Evolutionary conservation across 2,888 invertebrate species (phyloP), one percentile per base, ranked within the genome.

Genomic region (Epiblema foenella): DNA sequence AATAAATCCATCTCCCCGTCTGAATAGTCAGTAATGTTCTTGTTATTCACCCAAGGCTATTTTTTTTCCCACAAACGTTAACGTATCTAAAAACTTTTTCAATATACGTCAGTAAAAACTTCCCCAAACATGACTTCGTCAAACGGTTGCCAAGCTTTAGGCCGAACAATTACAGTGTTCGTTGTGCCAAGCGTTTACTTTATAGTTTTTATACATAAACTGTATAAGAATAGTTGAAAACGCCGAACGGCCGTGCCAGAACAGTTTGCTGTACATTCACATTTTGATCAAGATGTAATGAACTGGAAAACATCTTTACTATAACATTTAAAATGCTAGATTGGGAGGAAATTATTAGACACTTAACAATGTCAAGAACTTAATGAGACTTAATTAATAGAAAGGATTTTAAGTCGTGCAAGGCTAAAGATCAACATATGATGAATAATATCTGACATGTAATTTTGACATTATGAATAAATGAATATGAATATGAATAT

Each of bases 21-120:
- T 46, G 7, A 17, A 51, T 18, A 18, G 9, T 17, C 29, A 5
- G 10, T 2, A 33, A 33, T 20, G n/a, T 12, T n/a, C 7, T 10
- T n/a, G 33, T 57, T 33, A 54, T 24, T 54, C 20, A 58, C n/a
- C 24, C n/a, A 8, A 15, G 11, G 17, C 24, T 15, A 29, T 20
- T 29, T 29, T 54, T 64, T 17, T 49, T 15, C 33, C 52, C 59
- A 51, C 29, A 17, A 64, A 65, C 65, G 33, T 46, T 54, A 12
- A 51, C 46, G 58, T 52, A 56, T 64, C 63, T 65, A 58, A 59
- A 69, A 70, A 65, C 59, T 70, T 64, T 70, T 70, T 70, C 70
- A 70, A 70, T 70, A 70, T 66, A 56, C 42, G 70, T 65, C 37
- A 20, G 42, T 24, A 10, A 29, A 65, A 66, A 59, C 46, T 66